These are phyloP conservation scores for Oreochromis niloticus DNA, from an alignment of 2,113 vertebrate species.

Conservation along the genomic window DNA sequence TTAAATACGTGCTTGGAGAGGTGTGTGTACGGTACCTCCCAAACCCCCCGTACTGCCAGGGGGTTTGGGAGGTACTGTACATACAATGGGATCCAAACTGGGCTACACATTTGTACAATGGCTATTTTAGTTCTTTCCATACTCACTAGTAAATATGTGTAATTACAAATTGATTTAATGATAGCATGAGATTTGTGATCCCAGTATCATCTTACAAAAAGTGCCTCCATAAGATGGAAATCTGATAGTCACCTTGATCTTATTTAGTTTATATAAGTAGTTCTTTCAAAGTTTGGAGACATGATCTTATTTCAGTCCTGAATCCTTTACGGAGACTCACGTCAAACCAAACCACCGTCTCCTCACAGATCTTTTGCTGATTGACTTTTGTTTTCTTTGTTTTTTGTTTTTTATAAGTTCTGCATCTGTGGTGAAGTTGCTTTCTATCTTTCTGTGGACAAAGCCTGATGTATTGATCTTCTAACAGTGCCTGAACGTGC, in stretches of 20 bases:
- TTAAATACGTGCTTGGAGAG: neutral
- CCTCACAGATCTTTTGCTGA: neutral
- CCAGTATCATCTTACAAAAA: neutral
- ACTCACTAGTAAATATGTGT: neutral
- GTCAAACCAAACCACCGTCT: neutral
- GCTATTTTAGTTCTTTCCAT: neutral
- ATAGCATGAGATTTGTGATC: neutral
- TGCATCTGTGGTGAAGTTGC: neutral
- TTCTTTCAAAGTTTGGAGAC: neutral
- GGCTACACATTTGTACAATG: neutral
- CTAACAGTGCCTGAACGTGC: neutral
- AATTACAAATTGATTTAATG: neutral
- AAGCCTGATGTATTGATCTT: neutral
- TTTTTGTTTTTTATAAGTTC: neutral
- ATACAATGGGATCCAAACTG: neutral
- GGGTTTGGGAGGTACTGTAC: neutral
- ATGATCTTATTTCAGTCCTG: neutral
- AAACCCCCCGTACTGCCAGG: too few species aligned
- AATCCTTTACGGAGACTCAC: neutral
- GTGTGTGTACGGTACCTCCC: too few species aligned
- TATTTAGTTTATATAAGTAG: neutral
- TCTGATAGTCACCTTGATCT: neutral
- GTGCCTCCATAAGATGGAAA: fast-evolving
- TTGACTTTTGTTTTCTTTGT: neutral
- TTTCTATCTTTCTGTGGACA: neutral